Percentiles rank a stretch among this genome's conserved stretches.
These are phyloP conservation scores for Pangasianodon gigas DNA, from an alignment of 2,113 vertebrate species.

Conservation along the genomic window DNA sequence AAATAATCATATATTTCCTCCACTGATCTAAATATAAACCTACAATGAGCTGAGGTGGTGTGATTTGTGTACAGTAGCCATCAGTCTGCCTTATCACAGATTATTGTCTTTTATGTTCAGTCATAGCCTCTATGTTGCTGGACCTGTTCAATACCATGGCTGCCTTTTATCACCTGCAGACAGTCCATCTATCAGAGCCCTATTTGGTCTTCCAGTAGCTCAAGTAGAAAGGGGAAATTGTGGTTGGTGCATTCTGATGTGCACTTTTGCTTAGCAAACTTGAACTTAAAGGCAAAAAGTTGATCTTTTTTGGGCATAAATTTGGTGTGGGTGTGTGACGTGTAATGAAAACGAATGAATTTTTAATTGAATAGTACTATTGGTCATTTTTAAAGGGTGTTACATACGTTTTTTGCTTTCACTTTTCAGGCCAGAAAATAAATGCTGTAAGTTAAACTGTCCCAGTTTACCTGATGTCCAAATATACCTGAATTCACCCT, in stretches of 20 bases:
- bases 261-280: not conserved
- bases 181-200: not conserved
- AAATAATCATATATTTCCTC: not conserved
- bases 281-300: not conserved
- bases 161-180: not conserved
- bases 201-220: not conserved
- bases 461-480: too few species aligned
- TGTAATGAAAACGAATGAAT: not conserved
- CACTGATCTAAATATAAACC: not conserved
- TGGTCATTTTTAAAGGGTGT: not conserved
- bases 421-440: not conserved
- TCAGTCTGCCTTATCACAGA: not conserved
- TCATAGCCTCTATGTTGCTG: not conserved
- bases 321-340: not conserved
- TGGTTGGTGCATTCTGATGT: not conserved
- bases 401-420: not conserved
- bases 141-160: not conserved
- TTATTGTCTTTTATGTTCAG: not conserved
- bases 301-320: too few species aligned
- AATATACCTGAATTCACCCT: too few species aligned
- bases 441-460: too few species aligned
- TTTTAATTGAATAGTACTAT: not conserved
- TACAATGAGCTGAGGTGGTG: not conserved
- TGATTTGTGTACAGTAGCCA: not conserved
- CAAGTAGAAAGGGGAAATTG: slow-evolving; percentile 14